These are phyloP conservation scores for Drepana falcataria DNA, from an alignment of 2,888 invertebrate species.

Conservation along the genomic window DNA sequence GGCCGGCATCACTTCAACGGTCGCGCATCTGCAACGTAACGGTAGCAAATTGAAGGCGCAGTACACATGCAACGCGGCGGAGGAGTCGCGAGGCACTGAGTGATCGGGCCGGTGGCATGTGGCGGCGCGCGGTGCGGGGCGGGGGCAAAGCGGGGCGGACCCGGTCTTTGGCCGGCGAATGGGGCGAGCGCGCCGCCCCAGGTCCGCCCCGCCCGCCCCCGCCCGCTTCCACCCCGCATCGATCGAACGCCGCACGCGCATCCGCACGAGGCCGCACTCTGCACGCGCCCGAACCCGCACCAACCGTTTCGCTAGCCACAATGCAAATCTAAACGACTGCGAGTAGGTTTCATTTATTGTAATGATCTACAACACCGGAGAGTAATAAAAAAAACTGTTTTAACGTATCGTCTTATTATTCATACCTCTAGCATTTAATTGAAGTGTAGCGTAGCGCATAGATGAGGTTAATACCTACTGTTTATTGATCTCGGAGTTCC, in stretches of 20 bases:
- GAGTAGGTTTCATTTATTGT: neutral
- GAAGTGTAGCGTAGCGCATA: no score
- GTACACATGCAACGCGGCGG: constrained; percentile 49
- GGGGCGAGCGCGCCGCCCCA: constrained; percentile 40
- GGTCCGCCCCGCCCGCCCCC: constrained; percentile 33
- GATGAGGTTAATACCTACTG: no score
- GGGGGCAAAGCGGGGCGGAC: constrained; percentile 41
- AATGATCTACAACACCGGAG: neutral
- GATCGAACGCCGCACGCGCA: constrained; percentile 20
- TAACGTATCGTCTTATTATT: no score
- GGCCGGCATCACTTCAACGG: constrained; percentile 66
- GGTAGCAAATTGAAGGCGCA: constrained; percentile 37
- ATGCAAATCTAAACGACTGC: neutral
- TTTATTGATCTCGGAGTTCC: no score
- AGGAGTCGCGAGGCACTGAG: constrained; percentile 65
- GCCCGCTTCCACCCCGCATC: constrained; percentile 14
- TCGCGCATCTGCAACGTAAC: constrained; percentile 69
- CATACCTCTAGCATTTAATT: no score
- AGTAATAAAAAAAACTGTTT: no score
- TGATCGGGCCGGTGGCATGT: constrained; percentile 23
- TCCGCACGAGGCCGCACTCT: constrained; percentile 21
- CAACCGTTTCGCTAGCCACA: constrained; percentile 3
- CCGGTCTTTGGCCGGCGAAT: constrained; percentile 35
- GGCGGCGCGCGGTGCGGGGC: constrained; percentile 32
- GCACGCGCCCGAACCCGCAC: constrained; percentile 9